Evolutionary conservation across 2,797 vertebrate species (phyloP).

Genomic region (Onychomys torridus): DNA sequence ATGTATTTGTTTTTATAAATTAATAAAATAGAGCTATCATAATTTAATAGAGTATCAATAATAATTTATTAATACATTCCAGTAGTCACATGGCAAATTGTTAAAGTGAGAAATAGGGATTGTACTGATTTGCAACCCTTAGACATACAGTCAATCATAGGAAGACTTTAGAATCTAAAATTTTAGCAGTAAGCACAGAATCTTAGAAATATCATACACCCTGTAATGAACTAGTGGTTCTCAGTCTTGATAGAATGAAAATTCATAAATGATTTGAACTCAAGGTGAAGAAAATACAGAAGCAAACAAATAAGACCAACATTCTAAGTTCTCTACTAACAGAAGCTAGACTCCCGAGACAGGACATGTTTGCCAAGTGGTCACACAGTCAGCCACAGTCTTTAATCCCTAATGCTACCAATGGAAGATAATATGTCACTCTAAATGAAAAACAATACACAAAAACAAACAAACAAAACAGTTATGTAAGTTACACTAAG

Average conservation of each 20-base stretch:
- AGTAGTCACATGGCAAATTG: not conserved
- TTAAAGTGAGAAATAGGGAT: not conserved
- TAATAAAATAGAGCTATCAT: not conserved
- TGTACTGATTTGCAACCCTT: not conserved
- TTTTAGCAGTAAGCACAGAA: not conserved
- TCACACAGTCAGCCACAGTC: not conserved
- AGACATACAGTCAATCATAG: not conserved
- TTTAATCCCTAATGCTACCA: not conserved
- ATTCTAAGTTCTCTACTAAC: not conserved
- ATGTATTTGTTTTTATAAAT: not conserved
- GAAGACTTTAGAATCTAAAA: not conserved
- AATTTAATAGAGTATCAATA: not conserved
- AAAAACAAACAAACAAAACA: not conserved
- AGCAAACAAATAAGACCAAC: conserved; percentile 13
- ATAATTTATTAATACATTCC: not conserved
- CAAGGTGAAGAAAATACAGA: not conserved
- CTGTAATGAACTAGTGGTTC: not conserved
- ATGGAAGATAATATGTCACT: not conserved
- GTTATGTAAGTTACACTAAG: not conserved
- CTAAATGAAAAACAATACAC: not conserved
- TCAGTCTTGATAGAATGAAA: not conserved
- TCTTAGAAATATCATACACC: not conserved
- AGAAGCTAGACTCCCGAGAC: not conserved
- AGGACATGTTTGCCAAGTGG: not conserved
- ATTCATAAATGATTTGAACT: not conserved